Percentiles rank a stretch among this genome's conserved stretches.
Evolutionary conservation across 2,888 invertebrate genomes (phyloP).

Genomic region (Cheilosia vernalis): DNA sequence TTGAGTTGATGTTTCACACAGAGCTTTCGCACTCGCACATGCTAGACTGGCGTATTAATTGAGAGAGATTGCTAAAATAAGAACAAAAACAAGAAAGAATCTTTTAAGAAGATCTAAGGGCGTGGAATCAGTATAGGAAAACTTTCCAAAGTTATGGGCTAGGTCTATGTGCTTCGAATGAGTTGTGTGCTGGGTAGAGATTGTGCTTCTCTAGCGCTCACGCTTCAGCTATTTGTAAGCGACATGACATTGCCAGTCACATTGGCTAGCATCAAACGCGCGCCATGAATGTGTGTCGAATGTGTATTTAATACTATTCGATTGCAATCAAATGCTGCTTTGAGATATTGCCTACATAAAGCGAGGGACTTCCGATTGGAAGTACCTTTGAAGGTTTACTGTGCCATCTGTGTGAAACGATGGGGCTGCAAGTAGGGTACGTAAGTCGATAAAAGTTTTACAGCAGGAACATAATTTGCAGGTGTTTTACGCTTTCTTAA

Average conservation of each 20-base stretch:
- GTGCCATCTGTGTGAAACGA: neutral
- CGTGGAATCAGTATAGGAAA: neutral
- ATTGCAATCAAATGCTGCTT: slow-evolving; percentile 42
- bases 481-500: neutral
- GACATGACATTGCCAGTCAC: slow-evolving; percentile 37
- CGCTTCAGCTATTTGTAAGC: slow-evolving; percentile 15
- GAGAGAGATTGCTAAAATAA: slow-evolving; percentile 54
- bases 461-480: slow-evolving; percentile 20
- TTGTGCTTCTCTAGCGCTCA: slow-evolving; percentile 40
- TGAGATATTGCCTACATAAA: slow-evolving; percentile 31
- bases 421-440: slow-evolving; percentile 12
- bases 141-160: slow-evolving; percentile 46
- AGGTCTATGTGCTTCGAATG: slow-evolving; percentile 35
- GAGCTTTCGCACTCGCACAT: slow-evolving; percentile 26
- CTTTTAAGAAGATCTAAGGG: slow-evolving; percentile 23
- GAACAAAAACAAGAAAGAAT: slow-evolving; percentile 9
- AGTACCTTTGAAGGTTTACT: neutral
- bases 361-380: neutral
- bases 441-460: slow-evolving; percentile 13
- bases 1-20: slow-evolving; percentile 47
- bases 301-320: slow-evolving; percentile 51
- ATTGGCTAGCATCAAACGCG: slow-evolving; percentile 20
- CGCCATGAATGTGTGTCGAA: slow-evolving; percentile 45
- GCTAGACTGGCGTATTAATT: slow-evolving; percentile 61
- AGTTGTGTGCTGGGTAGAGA: slow-evolving; percentile 25